Evolutionary conservation across 2,888 invertebrate species (phyloP), one percentile per base, ranked within the genome.

Genomic region (Meandrusa payeni): DNA sequence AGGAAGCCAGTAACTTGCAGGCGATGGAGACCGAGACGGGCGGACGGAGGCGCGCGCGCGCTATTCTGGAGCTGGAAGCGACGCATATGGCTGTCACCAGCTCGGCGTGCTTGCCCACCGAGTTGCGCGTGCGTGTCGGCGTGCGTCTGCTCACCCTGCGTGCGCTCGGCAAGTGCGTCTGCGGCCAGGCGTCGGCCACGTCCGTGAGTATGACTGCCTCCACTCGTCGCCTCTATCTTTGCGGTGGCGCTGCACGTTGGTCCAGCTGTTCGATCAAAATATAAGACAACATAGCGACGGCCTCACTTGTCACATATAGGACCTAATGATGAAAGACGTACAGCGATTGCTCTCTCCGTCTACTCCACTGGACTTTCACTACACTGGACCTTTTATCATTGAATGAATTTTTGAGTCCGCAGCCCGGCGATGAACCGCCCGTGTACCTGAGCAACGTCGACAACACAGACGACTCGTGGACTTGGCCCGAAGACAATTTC

Each of bases 121-220:
- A 54, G 3, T 3, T 67, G 29, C 63, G 67, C 1, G 26, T 76
- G 10, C 61, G 64, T n/a, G 31, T 67, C 17, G 86, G 76, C 0
- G 53, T 59, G 5, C 61, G 79, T 1, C 38, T 49, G 0, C 1
- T 82, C 0, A 32, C 47, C 1, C 47, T 82, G 2, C 43, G 47
- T 5, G 68, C 78, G 1, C 55, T 57, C 5, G 80, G 79, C 1
- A 69, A 66, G 23, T 67, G 85, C 46, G 64, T 70, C 1, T 85
- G 83, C 45, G 83, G 80, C 0, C 59, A 68, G 19, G 2, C 2
- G 15, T 2, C 15, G 15, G 2, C 2, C 4, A 4, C 15, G 15
- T 4, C 2, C 15, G 15, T 15, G 15, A 15, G 15, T 15, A n/a
- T n/a, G n/a, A n/a, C n/a, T n/a, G n/a, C n/a, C n/a, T n/a, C n/a